Conservation (phyloP, 2,888 invertebrate genomes). For the Caenorhabditis wallacei region DNA sequence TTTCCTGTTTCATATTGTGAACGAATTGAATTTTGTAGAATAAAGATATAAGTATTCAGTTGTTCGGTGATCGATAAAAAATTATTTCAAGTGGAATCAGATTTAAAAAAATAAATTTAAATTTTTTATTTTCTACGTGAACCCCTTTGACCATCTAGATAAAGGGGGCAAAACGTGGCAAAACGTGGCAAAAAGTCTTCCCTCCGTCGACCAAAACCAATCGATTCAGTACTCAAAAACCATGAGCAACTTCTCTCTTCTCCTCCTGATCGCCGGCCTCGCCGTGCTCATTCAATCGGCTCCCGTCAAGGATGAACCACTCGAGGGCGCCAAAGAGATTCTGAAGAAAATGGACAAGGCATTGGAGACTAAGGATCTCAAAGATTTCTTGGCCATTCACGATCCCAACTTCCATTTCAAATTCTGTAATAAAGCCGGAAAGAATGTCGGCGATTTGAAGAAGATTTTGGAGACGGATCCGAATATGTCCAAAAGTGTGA, state of each 20-base stretch:
- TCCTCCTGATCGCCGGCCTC: not conserved
- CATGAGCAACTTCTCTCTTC: no score
- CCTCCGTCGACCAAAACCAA: not conserved
- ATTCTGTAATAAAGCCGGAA: conserved; percentile 2
- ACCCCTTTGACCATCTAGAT: no score
- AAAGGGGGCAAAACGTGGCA: no score
- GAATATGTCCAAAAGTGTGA: not conserved
- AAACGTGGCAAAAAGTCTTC: not conserved
- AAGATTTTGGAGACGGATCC: conserved; percentile 15
- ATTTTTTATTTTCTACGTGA: no score
- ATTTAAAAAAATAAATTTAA: no score
- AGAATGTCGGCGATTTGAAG: conserved; percentile 10
- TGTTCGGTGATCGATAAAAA: no score
- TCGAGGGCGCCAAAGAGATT: not conserved
- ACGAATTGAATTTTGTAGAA: not conserved
- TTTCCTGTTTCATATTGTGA: conserved; percentile 33
- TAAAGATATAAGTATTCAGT: not conserved
- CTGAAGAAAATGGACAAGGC: conserved; percentile 12
- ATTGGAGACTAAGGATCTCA: not conserved
- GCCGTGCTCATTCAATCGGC: not conserved
- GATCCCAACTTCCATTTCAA: conserved; percentile 10
- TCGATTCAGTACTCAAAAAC: not conserved
- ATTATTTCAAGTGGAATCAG: no score
- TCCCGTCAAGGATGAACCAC: not conserved
- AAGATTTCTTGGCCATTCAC: conserved; percentile 9